Evolutionary conservation across 1,140 invertebrate species (phyloP).

Genomic region (Tetramorium parvispinum): DNA sequence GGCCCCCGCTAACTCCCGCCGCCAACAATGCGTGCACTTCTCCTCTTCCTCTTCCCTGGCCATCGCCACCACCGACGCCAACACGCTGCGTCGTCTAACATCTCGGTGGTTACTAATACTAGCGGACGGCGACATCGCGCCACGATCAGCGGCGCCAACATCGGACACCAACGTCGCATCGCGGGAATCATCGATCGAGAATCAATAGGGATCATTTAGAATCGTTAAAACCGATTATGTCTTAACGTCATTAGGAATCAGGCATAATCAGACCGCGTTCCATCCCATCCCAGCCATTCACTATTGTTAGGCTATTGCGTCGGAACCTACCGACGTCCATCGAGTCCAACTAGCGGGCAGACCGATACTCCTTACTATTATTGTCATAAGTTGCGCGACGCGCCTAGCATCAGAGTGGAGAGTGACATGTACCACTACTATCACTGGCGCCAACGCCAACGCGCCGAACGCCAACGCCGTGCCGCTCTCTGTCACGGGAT

Average conservation of each 20-base stretch:
- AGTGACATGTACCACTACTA: slow-evolving; percentile 14
- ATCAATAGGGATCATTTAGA: slow-evolving; percentile 39
- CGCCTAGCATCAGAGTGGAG: slow-evolving; percentile 37
- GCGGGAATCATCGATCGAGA: slow-evolving; percentile 31
- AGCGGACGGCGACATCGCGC: slow-evolving; percentile 20
- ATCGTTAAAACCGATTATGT: slow-evolving; percentile 22
- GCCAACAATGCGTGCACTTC: slow-evolving; percentile 76
- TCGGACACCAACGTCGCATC: slow-evolving; percentile 21
- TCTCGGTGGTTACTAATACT: slow-evolving; percentile 54
- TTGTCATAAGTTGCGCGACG: slow-evolving; percentile 61
- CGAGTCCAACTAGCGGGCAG: neutral
- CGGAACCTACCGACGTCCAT: neutral
- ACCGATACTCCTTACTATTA: neutral
- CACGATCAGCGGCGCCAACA: slow-evolving; percentile 48
- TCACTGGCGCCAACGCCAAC: slow-evolving; percentile 50
- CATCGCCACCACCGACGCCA: slow-evolving; percentile 60
- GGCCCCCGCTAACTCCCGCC: slow-evolving; percentile 76
- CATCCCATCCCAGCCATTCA: neutral
- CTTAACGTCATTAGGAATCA: neutral
- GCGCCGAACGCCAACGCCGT: slow-evolving; percentile 17
- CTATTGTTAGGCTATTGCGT: neutral
- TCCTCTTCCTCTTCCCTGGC: slow-evolving; percentile 17
- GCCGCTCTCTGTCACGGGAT: slow-evolving; percentile 49
- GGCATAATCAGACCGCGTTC: neutral
- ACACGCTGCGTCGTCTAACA: slow-evolving; percentile 51